phyloP scores from a whole-genome alignment of 2,888 invertebrate species.

The Rhingia rostrata region DNA sequence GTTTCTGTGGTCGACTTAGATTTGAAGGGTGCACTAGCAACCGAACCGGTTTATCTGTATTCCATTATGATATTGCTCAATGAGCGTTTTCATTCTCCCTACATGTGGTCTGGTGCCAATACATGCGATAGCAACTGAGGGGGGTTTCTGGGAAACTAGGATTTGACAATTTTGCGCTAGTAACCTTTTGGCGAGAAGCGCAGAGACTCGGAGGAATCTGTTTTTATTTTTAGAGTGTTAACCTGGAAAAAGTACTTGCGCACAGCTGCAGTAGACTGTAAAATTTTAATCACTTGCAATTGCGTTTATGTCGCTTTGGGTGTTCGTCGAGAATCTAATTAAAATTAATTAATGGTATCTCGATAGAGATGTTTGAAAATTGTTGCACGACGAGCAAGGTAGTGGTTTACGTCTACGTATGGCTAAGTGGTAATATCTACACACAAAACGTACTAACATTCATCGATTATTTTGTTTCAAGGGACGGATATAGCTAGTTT shows the following conservation, averaged over 20 bases:
- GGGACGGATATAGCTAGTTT: too few species aligned
- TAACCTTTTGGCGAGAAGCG: conserved; percentile 58
- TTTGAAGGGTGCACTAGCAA: conserved; percentile 41
- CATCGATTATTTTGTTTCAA: too few species aligned
- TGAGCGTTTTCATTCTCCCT: background rate
- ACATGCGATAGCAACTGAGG: background rate
- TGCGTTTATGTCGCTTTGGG: conserved; percentile 13
- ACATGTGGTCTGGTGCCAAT: background rate
- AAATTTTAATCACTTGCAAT: conserved; percentile 62
- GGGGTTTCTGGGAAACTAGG: conserved; percentile 5
- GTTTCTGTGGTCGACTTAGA: conserved; percentile 29
- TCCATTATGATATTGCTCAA: conserved; percentile 40
- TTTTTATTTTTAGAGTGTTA: conserved; percentile 6
- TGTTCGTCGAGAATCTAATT: conserved; percentile 59
- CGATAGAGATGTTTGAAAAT: conserved; percentile 43
- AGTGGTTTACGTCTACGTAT: background rate
- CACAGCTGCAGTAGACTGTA: conserved; percentile 55
- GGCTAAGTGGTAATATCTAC: too few species aligned
- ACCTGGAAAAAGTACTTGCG: conserved; percentile 20
- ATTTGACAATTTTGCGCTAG: conserved; percentile 39
- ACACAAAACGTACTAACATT: too few species aligned
- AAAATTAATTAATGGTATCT: conserved; percentile 55
- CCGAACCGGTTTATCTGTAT: conserved; percentile 28
- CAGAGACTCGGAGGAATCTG: background rate
- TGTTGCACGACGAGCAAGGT: conserved; percentile 19